Conservation (phyloP, 2,797 vertebrate species). For the Scarus forsteni region DNA sequence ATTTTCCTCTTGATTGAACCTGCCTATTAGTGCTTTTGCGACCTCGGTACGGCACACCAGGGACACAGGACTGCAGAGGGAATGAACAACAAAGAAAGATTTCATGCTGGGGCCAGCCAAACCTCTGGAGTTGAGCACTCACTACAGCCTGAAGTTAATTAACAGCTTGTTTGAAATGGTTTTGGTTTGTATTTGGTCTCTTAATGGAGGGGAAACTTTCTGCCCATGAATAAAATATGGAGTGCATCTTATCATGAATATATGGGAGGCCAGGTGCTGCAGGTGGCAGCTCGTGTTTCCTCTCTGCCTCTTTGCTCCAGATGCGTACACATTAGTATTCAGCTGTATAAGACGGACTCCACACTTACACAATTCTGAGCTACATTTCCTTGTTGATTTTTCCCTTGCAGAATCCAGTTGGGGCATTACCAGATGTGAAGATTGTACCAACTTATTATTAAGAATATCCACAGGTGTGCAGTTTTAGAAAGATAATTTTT, state of each 20-base stretch:
- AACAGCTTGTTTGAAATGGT: conserved; percentile 52
- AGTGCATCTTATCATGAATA: conserved; percentile 22
- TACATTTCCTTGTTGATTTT: too few relatives aligned
- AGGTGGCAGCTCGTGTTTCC: conserved; percentile 29
- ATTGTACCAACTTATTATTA: too few relatives aligned
- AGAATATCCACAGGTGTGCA: too few relatives aligned
- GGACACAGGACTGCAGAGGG: conserved; percentile 38
- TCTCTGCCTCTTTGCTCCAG: conserved; percentile 26
- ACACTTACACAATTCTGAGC: too few relatives aligned
- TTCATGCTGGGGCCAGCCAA: conserved; percentile 22
- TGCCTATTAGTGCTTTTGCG: conserved; percentile 57
- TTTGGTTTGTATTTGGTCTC: conserved; percentile 20
- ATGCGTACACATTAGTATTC: conserved; percentile 44
- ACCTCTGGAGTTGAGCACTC: conserved; percentile 31
- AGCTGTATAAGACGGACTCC: not conserved
- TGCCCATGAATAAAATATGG: conserved; percentile 63
- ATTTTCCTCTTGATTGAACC: conserved; percentile 78
- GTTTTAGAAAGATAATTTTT: too few relatives aligned
- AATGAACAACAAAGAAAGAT: conserved; percentile 45
- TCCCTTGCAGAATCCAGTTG: too few relatives aligned
- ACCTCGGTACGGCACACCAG: conserved; percentile 30
- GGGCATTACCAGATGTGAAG: too few relatives aligned
- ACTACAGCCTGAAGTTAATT: conserved; percentile 63
- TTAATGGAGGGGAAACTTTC: conserved; percentile 30
- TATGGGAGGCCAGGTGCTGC: conserved; percentile 18